phyloP scores from a whole-genome alignment of 2,113 vertebrate genomes.

The Cairina moschata region DNA sequence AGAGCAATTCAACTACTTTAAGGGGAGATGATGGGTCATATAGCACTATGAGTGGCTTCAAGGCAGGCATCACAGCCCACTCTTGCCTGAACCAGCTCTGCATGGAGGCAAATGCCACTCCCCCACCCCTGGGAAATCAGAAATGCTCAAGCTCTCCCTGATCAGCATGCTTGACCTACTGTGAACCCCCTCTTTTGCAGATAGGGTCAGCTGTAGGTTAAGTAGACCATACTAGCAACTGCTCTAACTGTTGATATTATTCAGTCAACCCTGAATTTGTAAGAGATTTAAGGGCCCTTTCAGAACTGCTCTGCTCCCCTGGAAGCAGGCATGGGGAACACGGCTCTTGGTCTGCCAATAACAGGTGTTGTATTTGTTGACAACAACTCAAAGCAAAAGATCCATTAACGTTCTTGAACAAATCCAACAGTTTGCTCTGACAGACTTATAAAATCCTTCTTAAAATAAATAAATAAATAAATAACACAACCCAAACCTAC shows the following conservation, averaged over 20 bases:
- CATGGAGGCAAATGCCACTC: background rate
- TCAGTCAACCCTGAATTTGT: background rate
- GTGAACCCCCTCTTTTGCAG: background rate
- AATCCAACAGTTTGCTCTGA: background rate
- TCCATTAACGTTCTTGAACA: background rate
- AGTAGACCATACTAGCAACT: background rate
- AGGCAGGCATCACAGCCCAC: background rate
- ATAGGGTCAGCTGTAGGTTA: background rate
- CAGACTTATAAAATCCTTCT: background rate
- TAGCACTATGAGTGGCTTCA: background rate
- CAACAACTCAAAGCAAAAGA: constrained; percentile 9
- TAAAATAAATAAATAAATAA: no score
- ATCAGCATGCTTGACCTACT: background rate
- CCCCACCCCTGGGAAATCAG: background rate
- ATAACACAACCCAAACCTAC: background rate
- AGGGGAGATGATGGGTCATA: background rate
- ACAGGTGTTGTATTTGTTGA: background rate
- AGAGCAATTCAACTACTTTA: background rate
- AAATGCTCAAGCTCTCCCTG: background rate
- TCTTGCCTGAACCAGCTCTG: background rate
- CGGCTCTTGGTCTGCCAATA: background rate
- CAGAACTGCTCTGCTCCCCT: background rate
- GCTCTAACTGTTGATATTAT: background rate
- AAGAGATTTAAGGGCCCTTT: background rate
- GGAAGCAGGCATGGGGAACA: background rate